Evolutionary conservation across 2,888 invertebrate species (phyloP).

Genomic region (Heliconius aoede): DNA sequence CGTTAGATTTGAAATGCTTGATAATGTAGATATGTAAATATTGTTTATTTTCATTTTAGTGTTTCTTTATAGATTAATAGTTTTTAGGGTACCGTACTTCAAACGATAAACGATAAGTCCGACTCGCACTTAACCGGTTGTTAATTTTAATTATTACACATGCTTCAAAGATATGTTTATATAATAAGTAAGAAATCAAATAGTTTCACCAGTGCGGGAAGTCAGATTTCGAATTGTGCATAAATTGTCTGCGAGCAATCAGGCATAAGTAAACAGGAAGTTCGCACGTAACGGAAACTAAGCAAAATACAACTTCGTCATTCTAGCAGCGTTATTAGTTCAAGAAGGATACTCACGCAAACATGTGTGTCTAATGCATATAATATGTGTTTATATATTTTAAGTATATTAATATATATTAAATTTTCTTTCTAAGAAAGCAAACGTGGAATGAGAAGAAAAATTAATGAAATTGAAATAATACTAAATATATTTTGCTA

Average conservation of each 20-base stretch:
- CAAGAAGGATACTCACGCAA: conserved; percentile 9
- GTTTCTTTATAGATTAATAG: no score
- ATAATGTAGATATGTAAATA: no score
- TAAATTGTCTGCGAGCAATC: conserved; percentile 10
- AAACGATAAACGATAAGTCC: no score
- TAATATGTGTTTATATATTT: not conserved
- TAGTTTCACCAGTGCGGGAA: not conserved
- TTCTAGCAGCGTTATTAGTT: conserved; percentile 6
- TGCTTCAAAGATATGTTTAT: no score
- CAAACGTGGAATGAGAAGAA: not conserved
- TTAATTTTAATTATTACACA: no score
- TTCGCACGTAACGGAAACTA: conserved; percentile 7
- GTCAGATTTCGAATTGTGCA: not conserved
- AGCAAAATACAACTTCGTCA: conserved; percentile 7
- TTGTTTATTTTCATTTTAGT: no score
- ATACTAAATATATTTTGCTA: no score
- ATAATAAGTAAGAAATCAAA: no score
- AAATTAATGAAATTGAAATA: not conserved
- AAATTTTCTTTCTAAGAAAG: no score
- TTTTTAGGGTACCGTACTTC: no score
- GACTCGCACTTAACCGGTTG: no score
- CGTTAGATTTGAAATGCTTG: not conserved
- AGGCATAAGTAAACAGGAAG: conserved; percentile 21
- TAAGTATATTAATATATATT: no score
- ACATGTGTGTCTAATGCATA: conserved; percentile 12